Base-by-base conservation (phyloP, 2,113 vertebrate genomes). In the Pterocles orientalis region DNA sequence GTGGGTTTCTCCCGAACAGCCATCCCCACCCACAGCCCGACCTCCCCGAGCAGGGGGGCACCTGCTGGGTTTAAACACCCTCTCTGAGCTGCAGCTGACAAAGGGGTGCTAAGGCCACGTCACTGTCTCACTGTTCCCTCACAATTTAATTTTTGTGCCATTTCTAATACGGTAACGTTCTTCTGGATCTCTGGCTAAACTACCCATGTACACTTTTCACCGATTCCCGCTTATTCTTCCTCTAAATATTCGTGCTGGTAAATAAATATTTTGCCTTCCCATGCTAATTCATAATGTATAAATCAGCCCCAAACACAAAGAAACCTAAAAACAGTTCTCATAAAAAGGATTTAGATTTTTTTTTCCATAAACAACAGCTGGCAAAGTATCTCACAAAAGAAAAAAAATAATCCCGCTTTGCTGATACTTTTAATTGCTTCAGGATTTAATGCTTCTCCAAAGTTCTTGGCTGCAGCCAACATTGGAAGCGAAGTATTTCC, bases 261-360 rank as follows among this genome's bases (percentile, higher is more conserved):
- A 93, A 96, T 70, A 70, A 90, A 77, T 96, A 92, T 90, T 94
- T 95, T 94, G 80, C 83, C 91, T 94, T 91, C 86, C 62, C 11
- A 2, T 65, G 28, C 86, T 96, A 94, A 95, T 82, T 77, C 72
- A 96, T 92, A 94, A 96, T 84, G 88, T 91, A 96, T 94, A 96
- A 86, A 82, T 70, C 92, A 89, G 91, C 25, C 56, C 60, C 33
- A 66, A 94, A 90, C 51, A 94, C 43, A 90, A 88, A 75, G 79
- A 96, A 96, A 83, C 34, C 68, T 93, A 88, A 93, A 95, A 92
- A 41, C 85, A 78, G 82, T 93, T 81, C 83, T 83, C 90, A 88
- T 11, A 62, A 91, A 92, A 93, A 95, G 85, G 69, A 94, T 33
- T 48, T 64, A 50, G 29, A 9, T 50, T 33, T 43, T 81, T 72